These are phyloP conservation scores for Caenorhabditis sp. DNA, from an alignment of 2,888 invertebrate genomes.

Conservation along the genomic window DNA sequence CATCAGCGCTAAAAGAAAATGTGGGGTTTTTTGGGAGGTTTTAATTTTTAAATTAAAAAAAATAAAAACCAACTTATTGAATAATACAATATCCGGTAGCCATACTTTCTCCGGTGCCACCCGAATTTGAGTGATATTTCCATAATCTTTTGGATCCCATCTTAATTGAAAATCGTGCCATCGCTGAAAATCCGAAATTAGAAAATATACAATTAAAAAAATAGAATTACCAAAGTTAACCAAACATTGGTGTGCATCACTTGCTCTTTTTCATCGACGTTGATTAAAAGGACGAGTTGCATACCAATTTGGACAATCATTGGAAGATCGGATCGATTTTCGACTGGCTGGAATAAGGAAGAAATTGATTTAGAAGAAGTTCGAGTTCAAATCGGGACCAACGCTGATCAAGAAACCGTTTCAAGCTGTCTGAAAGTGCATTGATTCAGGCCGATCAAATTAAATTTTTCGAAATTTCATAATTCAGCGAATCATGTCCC, in stretches of 20 bases:
- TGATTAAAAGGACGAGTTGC: conserved; percentile 73
- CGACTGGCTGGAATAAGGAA: conserved; percentile 72
- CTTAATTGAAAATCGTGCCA: conserved; percentile 70
- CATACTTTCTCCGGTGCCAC: conserved; percentile 73
- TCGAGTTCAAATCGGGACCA: too few species aligned
- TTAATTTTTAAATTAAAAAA: too few species aligned
- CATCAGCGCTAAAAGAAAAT: conserved; percentile 84
- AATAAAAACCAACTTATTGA: conserved; percentile 72
- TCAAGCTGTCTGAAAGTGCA: neutral
- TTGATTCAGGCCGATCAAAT: neutral
- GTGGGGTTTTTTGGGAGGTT: neutral
- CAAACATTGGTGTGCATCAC: conserved; percentile 73
- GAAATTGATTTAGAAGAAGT: neutral
- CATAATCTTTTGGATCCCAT: conserved; percentile 71
- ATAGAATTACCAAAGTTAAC: conserved; percentile 72
- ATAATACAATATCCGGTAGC: conserved; percentile 71
- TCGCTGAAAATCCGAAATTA: conserved; percentile 43
- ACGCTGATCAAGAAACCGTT: too few species aligned
- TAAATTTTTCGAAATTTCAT: too few species aligned
- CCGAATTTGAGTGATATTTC: conserved; percentile 71
- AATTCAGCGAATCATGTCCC: too few species aligned
- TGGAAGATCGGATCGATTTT: conserved; percentile 62
- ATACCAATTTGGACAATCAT: conserved; percentile 69
- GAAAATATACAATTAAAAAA: neutral
- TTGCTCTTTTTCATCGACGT: conserved; percentile 73